phyloP scores from a whole-genome alignment of 2,888 invertebrate genomes.

The Lithosia quadra region DNA sequence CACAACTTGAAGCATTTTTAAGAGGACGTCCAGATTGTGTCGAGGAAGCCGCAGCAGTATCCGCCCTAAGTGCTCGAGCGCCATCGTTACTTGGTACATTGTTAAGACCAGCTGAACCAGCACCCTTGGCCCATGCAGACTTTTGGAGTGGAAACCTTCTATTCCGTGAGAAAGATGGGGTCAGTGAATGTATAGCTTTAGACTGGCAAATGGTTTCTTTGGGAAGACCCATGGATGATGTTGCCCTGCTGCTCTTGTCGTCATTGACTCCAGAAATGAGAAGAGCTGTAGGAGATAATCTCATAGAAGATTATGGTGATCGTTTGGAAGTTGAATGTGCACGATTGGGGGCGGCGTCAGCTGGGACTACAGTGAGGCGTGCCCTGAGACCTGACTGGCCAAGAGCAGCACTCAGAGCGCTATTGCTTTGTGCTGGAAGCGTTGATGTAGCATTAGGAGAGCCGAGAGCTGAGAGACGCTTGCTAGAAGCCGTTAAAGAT shows the following conservation, averaged over 20 bases:
- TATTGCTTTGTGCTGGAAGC: conserved; percentile 92
- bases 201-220: conserved; percentile 96
- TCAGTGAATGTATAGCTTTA: conserved; percentile 89
- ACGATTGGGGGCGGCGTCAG: conserved; percentile 88
- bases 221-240: conserved; percentile 92
- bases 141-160: conserved; percentile 94
- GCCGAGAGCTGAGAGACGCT: conserved; percentile 91
- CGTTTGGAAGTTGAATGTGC: conserved; percentile 88
- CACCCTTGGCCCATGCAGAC: conserved; percentile 93
- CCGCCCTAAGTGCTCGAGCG: conserved; percentile 89
- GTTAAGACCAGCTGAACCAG: conserved; percentile 91
- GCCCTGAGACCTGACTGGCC: conserved; percentile 87
- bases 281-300: conserved; percentile 87
- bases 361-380: conserved; percentile 82
- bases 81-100: conserved; percentile 91
- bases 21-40: conserved; percentile 89
- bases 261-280: conserved; percentile 91
- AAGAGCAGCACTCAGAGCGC: conserved; percentile 91
- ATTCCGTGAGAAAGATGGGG: conserved; percentile 85
- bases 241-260: conserved; percentile 90
- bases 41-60: conserved; percentile 87
- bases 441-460: conserved; percentile 93
- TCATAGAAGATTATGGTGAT: conserved; percentile 91
- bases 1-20: conserved; percentile 91
- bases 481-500: conserved; percentile 91